Base-by-base conservation (phyloP, 2,113 vertebrate genomes). In the Epinephelus moara region DNA sequence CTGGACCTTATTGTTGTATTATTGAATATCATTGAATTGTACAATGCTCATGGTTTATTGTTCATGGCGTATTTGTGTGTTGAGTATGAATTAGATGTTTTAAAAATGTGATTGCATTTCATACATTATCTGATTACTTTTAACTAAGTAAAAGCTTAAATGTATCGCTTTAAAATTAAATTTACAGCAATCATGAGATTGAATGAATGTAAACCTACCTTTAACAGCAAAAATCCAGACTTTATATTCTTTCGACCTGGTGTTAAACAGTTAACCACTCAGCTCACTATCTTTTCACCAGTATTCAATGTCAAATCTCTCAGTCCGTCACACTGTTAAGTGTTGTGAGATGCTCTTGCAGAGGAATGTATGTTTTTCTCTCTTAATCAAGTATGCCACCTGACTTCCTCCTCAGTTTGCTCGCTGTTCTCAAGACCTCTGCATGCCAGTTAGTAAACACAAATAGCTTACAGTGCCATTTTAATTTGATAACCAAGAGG, bases 321-420 rank as follows among this genome's bases (percentile, higher is more conserved):
- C 18, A 6, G 45, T n/a, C 23, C 49, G 12, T 70, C 57, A 42
- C 25, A 12, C 53, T 79, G 55, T 42, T 47, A 75, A 5, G 27
- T 66, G 47, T 62, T 50, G 6, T 72, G 45, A 49, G n/a, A 55
- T 27, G 33, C 33, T 66, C 3, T 27, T 62, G 49, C 66, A 61
- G 27, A 73, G 78, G 30, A 53, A 57, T 70, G 57, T 40, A 13
- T 19, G 30, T 53, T 53, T 30, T 47, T 23, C 17, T 25, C 6
- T 50, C 27, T 37, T 1, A 37, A 37, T 37, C 33, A 37, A 37
- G 53, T 4, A 27, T 23, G 71, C 78, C 67, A 56, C 57, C 75
- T 77, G 84, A 84, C 71, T 73, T 8, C 30, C 69, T 78, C 60
- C 27, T 74, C 60, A 66, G 49, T 81, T 66, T 71, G 42, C 23